These are phyloP conservation scores for Salminus brasiliensis DNA, from an alignment of 2,113 vertebrate genomes.

Conservation along the genomic window DNA sequence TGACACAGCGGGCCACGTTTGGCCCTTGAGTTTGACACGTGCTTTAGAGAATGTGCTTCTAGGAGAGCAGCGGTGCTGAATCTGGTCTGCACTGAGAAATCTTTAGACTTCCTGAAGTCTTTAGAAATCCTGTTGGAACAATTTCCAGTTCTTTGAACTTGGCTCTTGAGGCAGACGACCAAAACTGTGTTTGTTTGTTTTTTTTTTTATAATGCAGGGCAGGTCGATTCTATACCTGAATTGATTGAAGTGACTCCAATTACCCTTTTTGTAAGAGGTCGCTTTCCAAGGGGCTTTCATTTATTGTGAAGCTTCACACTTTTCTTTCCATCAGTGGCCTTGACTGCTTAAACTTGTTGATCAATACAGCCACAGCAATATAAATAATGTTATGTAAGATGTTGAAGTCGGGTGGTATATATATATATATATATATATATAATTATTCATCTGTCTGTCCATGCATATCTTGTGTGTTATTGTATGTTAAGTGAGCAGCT, in stretches of 20 bases:
- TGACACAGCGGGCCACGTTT: no score
- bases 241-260: slow-evolving; percentile 2
- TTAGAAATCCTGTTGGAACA: neutral
- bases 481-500: neutral
- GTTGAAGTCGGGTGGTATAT: neutral
- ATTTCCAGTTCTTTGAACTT: neutral
- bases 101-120: neutral
- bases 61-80: neutral
- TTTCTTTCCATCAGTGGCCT: neutral
- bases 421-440: neutral
- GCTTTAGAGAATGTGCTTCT: neutral
- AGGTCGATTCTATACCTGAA: neutral
- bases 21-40: no score
- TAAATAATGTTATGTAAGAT: neutral
- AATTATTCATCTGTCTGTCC: neutral
- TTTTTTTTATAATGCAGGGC: slow-evolving; percentile 4
- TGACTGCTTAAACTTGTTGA: neutral
- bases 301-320: no score
- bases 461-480: neutral
- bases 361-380: neutral
- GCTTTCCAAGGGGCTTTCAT: neutral
- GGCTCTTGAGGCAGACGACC: neutral
- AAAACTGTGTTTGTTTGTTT: neutral
- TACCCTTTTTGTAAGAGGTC: neutral
- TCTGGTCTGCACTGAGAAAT: neutral